Evolutionary conservation across 2,797 vertebrate species (phyloP).

Genomic region (Scolopax bukidnonensis): DNA sequence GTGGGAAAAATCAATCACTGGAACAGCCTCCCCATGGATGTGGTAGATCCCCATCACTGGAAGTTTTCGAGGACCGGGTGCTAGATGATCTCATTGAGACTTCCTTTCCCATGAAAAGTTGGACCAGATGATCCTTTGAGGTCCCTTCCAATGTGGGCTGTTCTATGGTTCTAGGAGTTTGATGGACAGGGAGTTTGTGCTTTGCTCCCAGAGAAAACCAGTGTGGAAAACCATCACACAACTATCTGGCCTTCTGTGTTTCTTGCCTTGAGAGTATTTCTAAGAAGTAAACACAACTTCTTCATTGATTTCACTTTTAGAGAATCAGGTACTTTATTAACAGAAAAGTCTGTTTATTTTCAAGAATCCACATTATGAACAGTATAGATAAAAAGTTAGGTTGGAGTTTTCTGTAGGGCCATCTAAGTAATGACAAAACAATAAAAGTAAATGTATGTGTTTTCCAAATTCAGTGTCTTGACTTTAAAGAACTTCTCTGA

Average conservation of each 20-base stretch:
- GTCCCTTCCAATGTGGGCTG: neutral
- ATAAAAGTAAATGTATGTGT: neutral
- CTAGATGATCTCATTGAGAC: neutral
- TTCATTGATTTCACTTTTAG: neutral
- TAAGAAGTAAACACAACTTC: neutral
- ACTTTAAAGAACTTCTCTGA: constrained; percentile 1
- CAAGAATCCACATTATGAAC: neutral
- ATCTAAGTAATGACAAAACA: neutral
- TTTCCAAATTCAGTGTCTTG: neutral
- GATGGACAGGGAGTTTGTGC: neutral
- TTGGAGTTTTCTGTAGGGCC: neutral
- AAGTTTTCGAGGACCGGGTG: neutral
- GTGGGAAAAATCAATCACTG: neutral
- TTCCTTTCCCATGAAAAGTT: neutral
- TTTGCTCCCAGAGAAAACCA: neutral
- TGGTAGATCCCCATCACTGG: neutral
- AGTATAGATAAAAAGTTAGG: neutral
- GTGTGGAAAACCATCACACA: neutral
- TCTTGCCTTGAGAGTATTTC: neutral
- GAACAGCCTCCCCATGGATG: neutral
- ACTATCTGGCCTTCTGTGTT: neutral
- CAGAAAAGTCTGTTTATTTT: neutral
- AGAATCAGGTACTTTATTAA: neutral
- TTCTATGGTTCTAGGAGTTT: neutral
- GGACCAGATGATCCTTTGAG: neutral